Base-by-base conservation (phyloP, 2,888 invertebrate genomes). In the Drosophila putrida region DNA sequence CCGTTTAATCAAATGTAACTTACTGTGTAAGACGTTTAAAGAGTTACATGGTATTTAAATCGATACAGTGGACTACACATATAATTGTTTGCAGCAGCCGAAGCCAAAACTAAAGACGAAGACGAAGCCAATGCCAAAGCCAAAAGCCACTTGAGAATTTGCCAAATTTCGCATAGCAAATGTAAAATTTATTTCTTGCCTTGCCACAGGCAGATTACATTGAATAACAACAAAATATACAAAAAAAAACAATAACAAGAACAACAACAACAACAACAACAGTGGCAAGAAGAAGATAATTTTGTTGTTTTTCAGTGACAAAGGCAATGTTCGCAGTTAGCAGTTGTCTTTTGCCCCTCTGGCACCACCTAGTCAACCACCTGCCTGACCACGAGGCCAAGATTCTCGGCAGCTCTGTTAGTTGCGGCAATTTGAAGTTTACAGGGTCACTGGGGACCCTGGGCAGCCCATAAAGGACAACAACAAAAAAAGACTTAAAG, bases 381-480 rank as follows among this genome's bases (percentile, higher is more conserved):
- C 43, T 64, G 75, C 70, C 75, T 60, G 70, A 44, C 50, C 39
- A 46, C n/a, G 58, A 39, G 43, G 43, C 41, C 38, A 62, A 43
- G 35, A 27, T 13, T 13, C 54, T 43, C 35, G 11, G 10, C 13
- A 38, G 74, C 69, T 68, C 51, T 82, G 88, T 75, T 67, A 78
- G 75, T 76, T 82, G 86, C 74, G 80, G 82, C 84, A 88, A 85
- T 84, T 84, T 88, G 75, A 85, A 88, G 82, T 88, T 82, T 88
- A 85, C 88, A 88, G 82, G 88, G 85, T 84, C 84, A 80, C 78
- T 63, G 73, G 88, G 76, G 88, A 82, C 65, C 61, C 67, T 47
- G 31, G 76, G 46, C 62, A 59, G 71, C 51, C 70, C 75, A 83
- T 82, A 83, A 82, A 77, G 62, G 70, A 72, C 44, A 51, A 41